Evolutionary conservation across 2,797 vertebrate genomes (phyloP).

Genomic region (Myripristis jacobus): DNA sequence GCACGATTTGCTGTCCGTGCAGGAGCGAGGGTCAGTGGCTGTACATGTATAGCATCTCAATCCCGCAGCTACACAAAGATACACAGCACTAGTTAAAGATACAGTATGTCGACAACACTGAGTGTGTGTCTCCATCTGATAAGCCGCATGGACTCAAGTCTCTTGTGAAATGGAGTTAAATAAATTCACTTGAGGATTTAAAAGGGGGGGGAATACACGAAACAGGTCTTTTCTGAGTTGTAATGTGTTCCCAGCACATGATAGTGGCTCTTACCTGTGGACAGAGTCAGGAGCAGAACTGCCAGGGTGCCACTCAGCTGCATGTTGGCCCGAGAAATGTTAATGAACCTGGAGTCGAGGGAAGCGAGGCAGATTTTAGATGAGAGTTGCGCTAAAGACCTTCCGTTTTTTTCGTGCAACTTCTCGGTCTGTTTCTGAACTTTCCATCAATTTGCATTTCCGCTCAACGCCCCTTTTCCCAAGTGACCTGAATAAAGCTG

Average conservation of each 20-base stretch:
- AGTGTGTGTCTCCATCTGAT: no score
- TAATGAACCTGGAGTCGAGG: neutral
- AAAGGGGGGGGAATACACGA: no score
- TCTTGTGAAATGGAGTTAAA: no score
- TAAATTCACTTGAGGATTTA: no score
- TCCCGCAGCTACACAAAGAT: conserved; percentile 57
- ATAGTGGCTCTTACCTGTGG: conserved; percentile 51
- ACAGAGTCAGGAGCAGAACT: conserved; percentile 47
- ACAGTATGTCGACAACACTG: no score
- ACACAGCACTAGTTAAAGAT: conserved; percentile 4
- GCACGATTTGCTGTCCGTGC: conserved; percentile 57
- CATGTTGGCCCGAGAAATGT: conserved; percentile 56
- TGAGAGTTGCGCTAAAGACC: neutral
- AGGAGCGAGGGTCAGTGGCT: conserved; percentile 36
- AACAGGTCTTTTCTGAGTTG: no score
- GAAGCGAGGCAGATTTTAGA: no score
- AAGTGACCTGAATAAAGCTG: conserved; percentile 39
- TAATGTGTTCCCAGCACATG: neutral
- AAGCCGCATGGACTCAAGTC: no score
- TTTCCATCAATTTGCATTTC: conserved; percentile 46
- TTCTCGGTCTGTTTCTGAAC: neutral
- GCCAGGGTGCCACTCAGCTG: conserved; percentile 44
- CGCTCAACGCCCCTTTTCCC: conserved; percentile 18
- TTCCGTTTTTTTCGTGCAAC: neutral
- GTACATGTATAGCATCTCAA: conserved; percentile 70